Evolutionary conservation across 2,113 vertebrate species (phyloP), one percentile per base, ranked within the genome.

Genomic region (Zapus hudsonius): DNA sequence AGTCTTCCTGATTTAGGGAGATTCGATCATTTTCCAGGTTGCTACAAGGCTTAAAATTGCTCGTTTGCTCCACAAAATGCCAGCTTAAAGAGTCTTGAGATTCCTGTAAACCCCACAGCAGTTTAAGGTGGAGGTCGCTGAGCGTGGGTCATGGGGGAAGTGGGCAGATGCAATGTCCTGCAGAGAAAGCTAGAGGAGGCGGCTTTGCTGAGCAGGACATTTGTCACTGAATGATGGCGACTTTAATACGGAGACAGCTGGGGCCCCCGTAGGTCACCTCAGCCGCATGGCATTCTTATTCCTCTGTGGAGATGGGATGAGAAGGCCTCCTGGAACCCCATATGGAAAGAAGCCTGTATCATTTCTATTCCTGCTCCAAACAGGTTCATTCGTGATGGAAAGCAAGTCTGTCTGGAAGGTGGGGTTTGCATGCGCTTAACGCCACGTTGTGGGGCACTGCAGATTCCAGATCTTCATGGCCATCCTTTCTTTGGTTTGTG

Each of bases 41-140:
- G 66, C 64, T 75, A 61, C 85, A n/a, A 40, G 15, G 17, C 57
- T 94, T 80, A 75, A 38, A 81, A 89, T 95, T 81, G 87, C 69
- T 83, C 16, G 42, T 22, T 17, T 66, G 8, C 42, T 81, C 19
- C 33, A 57, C 19, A 90, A 59, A 88, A 42, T 33, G 29, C 40
- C 73, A 61, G 22, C 40, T 83, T 16, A 42, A 61, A 94, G 89
- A 75, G 3, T 25, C 44, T 63, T 73, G 83, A 83, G 83, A 33
- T 63, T 5, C 38, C 93, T 92, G 64, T 57, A 59, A 72, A 16
- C 27, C 57, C 70, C 23, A 33, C 8, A 29, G 10, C 40, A 13
- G 72, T 81, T 16, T 23, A 36, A 79, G 47, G 9, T 75, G 67
- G 5, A 40, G 3, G 72, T 83, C 59, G 12, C 4, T 9, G 29